Evolutionary conservation across 2,113 vertebrate species (phyloP).

Genomic region (Sebastes schlegelii): DNA sequence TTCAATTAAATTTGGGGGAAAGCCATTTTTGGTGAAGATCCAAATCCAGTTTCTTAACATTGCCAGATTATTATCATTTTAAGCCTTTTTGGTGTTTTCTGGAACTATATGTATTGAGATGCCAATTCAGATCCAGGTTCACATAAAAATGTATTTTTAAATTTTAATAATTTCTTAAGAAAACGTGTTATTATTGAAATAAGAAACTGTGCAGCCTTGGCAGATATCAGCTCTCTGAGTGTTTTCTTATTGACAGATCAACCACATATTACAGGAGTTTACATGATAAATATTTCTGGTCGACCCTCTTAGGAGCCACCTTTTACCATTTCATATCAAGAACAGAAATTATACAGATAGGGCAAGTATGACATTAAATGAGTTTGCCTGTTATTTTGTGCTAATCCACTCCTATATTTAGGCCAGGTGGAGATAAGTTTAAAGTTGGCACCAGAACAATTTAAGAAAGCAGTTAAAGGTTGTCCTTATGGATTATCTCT

Average conservation of each 20-base stretch:
- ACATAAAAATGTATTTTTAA: not conserved
- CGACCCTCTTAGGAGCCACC: too few species aligned
- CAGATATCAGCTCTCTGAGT: not conserved
- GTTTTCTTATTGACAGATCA: not conserved
- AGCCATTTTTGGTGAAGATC: not conserved
- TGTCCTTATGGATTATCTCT: too few species aligned
- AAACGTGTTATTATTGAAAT: not conserved
- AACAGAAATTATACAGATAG: too few species aligned
- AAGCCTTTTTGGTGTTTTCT: not conserved
- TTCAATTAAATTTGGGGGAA: constrained; percentile 13
- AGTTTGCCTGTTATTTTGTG: too few species aligned
- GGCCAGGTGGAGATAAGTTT: too few species aligned
- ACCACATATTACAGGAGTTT: not conserved
- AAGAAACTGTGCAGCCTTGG: not conserved
- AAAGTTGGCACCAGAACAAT: too few species aligned
- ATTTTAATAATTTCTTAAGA: not conserved
- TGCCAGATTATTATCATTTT: not conserved
- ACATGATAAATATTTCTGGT: too few species aligned
- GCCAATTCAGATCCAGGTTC: not conserved
- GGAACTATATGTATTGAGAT: not conserved
- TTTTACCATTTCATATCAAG: too few species aligned
- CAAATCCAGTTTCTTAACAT: not conserved
- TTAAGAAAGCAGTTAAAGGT: too few species aligned
- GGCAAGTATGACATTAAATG: too few species aligned
- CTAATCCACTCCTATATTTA: too few species aligned